phyloP scores from a whole-genome alignment of 2,113 vertebrate genomes.

The Accipiter cooperii region DNA sequence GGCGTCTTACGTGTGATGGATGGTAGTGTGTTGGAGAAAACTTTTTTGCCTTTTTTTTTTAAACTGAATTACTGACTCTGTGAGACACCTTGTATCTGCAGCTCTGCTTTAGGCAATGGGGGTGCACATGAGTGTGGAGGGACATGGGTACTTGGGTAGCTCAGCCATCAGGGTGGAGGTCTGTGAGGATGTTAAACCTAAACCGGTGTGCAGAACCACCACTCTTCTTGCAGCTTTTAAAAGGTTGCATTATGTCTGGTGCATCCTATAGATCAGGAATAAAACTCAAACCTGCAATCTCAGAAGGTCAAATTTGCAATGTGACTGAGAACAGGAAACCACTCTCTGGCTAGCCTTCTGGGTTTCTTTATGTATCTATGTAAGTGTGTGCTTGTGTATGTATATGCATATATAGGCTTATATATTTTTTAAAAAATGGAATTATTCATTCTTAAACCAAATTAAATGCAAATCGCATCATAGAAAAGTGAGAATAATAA shows the following conservation, averaged over 20 bases:
- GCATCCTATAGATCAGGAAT: neutral
- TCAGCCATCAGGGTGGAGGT: neutral
- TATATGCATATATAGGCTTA: neutral
- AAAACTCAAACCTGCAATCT: neutral
- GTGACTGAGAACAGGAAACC: neutral
- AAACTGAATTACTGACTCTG: neutral
- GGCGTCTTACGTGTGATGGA: neutral
- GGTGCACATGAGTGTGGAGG: rapidly evolving
- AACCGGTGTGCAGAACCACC: neutral
- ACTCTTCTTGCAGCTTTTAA: neutral
- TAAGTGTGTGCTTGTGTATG: neutral
- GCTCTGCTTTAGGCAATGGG: neutral
- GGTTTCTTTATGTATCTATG: neutral
- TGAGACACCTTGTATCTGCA: neutral
- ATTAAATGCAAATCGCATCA: neutral
- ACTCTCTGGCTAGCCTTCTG: neutral
- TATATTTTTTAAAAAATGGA: no score
- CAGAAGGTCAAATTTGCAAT: neutral
- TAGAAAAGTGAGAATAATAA: neutral
- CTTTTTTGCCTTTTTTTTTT: neutral
- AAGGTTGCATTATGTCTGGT: neutral
- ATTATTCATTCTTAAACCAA: neutral
- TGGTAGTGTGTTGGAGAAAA: no score
- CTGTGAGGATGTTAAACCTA: neutral
- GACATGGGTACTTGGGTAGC: neutral